Base-by-base conservation (phyloP, 2,797 vertebrate genomes). In the Anguilla megastoma region DNA sequence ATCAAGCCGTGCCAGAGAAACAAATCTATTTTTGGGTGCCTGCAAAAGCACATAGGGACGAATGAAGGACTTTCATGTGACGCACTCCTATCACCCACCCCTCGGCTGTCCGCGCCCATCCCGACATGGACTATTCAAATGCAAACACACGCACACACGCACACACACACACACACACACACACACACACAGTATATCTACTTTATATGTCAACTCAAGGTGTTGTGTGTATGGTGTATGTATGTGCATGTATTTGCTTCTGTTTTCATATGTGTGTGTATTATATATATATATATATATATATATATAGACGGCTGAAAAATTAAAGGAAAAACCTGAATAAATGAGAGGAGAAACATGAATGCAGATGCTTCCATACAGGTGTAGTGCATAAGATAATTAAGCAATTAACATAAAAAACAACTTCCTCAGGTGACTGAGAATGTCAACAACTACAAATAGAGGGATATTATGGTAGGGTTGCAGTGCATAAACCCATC, bases 11-110 rank as follows among this genome's bases (percentile, higher is more conserved):
- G 87, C 90, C 89, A 87, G 12, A 84, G 89, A 89, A 90, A 89
- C 90, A 87, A 21, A 12, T 92, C 93, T 94, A 94, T 94, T 94
- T 94, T 93, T 90, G 90, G 91, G 90, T 10, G 3, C 89, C 88
- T 89, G 88, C 90, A 92, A 88, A 91, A 90, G 83, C 89, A 87
- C 85, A 90, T 24, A 86, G 89, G 87, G 85, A 79, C 82, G 7
- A 84, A 76, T 58, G 76, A 89, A 92, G 89, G 88, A 87, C 91
- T 50, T 36, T 60, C 82, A 88, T 91, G 91, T 87, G 91, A 90
- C 89, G 91, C 89, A 88, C 90, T 91, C 85, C 86, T 84, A 87
- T 76, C 76, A 52, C 16, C 86, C 80, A 85, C 50, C 18, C 82
- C 86, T 41, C n/a, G 84, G 54, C 69, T 56, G 48, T 79, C 54